A percentile compares a stretch with the other conserved stretches of the same genome.
phyloP scores from a whole-genome alignment of 2,113 vertebrate species.

The Aramus guarauna region DNA sequence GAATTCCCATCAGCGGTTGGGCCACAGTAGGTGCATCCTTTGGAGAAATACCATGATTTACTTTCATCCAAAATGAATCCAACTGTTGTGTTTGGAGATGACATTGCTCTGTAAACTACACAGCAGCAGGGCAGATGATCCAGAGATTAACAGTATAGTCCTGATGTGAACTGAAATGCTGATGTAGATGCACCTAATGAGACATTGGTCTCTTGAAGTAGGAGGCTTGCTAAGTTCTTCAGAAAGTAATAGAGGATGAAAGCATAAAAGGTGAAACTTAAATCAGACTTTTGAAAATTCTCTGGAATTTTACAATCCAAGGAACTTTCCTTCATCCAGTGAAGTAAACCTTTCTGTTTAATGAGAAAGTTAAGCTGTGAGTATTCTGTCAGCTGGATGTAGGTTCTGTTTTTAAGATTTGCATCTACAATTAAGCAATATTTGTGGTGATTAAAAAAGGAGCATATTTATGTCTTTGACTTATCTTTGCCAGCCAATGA shows the following conservation, averaged over 20 bases:
- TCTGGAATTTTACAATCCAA: neutral
- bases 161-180: neutral
- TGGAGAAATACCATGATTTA: neutral
- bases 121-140: neutral
- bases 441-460: neutral
- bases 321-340: neutral
- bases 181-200: neutral
- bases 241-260: neutral
- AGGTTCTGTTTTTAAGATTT: neutral
- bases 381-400: neutral
- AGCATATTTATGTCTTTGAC: neutral
- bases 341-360: neutral
- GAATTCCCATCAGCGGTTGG: neutral
- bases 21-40: neutral
- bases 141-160: neutral
- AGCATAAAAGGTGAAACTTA: neutral
- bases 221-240: neutral
- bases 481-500: neutral
- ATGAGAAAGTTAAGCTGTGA: neutral
- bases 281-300: neutral
- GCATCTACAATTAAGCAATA: neutral
- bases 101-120: fast-evolving
- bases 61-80: neutral
- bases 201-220: neutral
- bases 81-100: neutral